phyloP scores from a whole-genome alignment of 2,113 vertebrate species.

The Rafetus swinhoei region DNA sequence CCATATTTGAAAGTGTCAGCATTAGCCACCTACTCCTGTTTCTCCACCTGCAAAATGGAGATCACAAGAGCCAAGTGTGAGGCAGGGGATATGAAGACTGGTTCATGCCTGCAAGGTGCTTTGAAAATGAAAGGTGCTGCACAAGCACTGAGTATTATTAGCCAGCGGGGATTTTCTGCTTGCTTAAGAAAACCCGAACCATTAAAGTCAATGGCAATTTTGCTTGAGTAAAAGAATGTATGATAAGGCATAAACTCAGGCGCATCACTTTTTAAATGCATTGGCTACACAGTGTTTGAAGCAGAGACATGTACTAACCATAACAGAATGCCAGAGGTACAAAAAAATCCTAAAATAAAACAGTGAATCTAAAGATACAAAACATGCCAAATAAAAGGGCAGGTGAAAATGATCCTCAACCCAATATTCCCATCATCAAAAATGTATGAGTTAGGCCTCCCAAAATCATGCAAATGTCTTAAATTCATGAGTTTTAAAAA shows the following conservation, averaged over 20 bases:
- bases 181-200: neutral
- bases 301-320: neutral
- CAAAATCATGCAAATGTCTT: neutral
- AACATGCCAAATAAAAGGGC: neutral
- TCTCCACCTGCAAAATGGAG: neutral
- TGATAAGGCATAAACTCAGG: neutral
- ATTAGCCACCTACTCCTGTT: neutral
- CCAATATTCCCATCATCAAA: neutral
- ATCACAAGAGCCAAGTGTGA: neutral
- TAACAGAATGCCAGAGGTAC: neutral
- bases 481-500: neutral
- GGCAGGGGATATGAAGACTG: neutral
- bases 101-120: neutral
- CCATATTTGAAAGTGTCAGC: neutral
- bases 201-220: neutral
- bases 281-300: fast-evolving
- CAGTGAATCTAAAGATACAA: neutral
- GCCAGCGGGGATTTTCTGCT: neutral
- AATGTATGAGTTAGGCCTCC: neutral
- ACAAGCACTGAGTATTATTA: neutral
- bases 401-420: neutral
- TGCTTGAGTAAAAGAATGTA: fast-evolving
- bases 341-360: neutral
- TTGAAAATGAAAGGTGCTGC: neutral
- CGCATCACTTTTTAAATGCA: neutral